Evolutionary conservation across 2,888 invertebrate species (phyloP).

Genomic region (Brenthis hecate): DNA sequence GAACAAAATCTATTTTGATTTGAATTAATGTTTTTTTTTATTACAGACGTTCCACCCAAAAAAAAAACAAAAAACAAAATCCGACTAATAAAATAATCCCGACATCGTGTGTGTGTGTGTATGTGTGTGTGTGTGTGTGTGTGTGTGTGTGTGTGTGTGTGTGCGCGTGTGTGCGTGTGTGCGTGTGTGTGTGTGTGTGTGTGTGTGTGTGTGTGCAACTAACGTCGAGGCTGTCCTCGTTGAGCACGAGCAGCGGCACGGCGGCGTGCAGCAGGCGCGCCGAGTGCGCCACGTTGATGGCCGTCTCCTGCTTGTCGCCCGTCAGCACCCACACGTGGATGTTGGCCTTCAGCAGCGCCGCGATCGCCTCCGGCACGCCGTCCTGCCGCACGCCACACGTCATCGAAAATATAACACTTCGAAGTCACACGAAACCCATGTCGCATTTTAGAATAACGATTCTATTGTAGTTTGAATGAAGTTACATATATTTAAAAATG

Average conservation of each 20-base stretch:
- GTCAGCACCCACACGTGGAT: conserved; percentile 99
- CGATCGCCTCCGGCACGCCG: conserved; percentile 97
- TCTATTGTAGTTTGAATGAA: too few relatives aligned
- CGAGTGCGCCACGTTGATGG: conserved; percentile 99
- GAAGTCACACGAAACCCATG: too few relatives aligned
- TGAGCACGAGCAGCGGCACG: conserved; percentile 94
- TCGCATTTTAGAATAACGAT: too few relatives aligned
- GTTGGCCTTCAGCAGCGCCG: conserved; percentile 94
- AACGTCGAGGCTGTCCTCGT: conserved; percentile 95
- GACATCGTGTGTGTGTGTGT: too few relatives aligned
- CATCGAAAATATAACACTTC: too few relatives aligned
- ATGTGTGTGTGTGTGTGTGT: background rate
- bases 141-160: background rate
- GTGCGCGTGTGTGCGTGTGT: background rate
- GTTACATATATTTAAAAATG: too few relatives aligned
- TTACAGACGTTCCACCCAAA: too few relatives aligned
- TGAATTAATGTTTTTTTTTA: too few relatives aligned
- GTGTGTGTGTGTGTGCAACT: conserved; percentile 59
- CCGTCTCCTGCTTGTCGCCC: conserved; percentile 99
- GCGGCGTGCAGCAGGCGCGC: conserved; percentile 91
- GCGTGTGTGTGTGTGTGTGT: too few relatives aligned
- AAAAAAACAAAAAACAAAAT: too few relatives aligned
- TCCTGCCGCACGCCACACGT: conserved; percentile 64
- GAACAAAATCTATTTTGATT: too few relatives aligned
- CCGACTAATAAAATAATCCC: too few relatives aligned